Evolutionary conservation across 2,797 vertebrate genomes (phyloP), one percentile per base, ranked within the genome.

Genomic region (Balearica regulorum): DNA sequence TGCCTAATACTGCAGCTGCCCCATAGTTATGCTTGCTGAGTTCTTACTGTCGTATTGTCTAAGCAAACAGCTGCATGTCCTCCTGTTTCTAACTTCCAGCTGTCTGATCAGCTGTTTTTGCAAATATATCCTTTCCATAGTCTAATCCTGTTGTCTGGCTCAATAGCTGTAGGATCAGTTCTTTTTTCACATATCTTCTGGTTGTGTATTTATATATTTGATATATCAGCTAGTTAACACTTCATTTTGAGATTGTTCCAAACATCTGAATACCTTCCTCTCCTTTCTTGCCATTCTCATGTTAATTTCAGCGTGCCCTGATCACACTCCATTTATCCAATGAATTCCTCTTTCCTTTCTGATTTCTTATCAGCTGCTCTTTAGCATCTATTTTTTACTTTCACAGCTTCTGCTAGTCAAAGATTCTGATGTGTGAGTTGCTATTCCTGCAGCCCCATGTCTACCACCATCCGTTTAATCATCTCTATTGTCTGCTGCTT

Each of bases 331-430:
- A 68, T 64, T 90, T 94, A 69, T 72, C 65, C 72, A 89, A 28
- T 7, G 0, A 68, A 92, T 61, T 90, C 29, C 37, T 86, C 62
- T 81, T 89, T 94, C 66, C 53, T 95, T 93, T 87, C 84, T 64
- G 86, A 87, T 96, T 95, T 94, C 83, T 95, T 95, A 92, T 93
- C 86, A 94, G 81, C 94, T 89, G 81, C 75, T 93, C 41, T 94
- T 97, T 87, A 91, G 75, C 71, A 83, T 87, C 91, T 96, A 86
- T 93, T 93, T 39, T 96, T 97, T 96, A 91, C 89, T 92, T 88
- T 89, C 92, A 53, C 80, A 95, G 88, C 85, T 91, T 94, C 89
- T 92, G 71, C 72, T 91, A 93, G 85, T 89, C 78, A 89, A 60
- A 71, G 83, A 92, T 94, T 93, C 75, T 87, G 90, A 87, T 93